Base-by-base conservation (phyloP, 2,888 invertebrate species). In the Neoaliturus tenellus region DNA sequence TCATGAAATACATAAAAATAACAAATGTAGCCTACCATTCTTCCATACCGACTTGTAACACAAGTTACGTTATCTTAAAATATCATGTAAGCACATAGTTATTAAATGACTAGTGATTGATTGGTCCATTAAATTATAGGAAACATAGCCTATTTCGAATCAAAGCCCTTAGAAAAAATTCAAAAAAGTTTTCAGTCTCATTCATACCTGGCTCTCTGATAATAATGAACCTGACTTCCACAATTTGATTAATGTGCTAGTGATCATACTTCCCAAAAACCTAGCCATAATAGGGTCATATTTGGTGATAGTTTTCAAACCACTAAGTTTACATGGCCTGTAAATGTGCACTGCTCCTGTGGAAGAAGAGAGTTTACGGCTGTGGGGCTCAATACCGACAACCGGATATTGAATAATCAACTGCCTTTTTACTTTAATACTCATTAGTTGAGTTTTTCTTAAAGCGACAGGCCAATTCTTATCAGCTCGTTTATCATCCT, bases 401-500 rank as follows among this genome's bases (percentile, higher is more conserved):
- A 83, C 82, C 12, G 85, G 85, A 84, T 85, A 80, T 23, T 82
- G 73, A 31, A 82, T 23, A 23, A 85, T 71, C 28, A 84, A 55
- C 25, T 62, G 69, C 44, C 41, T 81, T 71, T 82, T 85, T 20
- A 67, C 80, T 69, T 67, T 71, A 31, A 83, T 81, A 23, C 82
- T 73, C 48, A 86, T 83, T 81, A 86, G 86, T 41, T 84, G 80
- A 4, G 88, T 88, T 83, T 90, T 90, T 69, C 88, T 87, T 55
- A 90, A 87, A 71, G 89, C 87, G 23, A 87, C 86, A 12, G 89
- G 88, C 48, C 87, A 88, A 23, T 86, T 85, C 80, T 88, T 88
- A 80, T 87, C 85, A 48, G 87, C 83, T 33, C 86, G 69, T 84
- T 87, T 85, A 84, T 89, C 86, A 86, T 89, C 87, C 48, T 85